Evolutionary conservation across 1,140 invertebrate species (phyloP).

Genomic region (Pogonomyrmex barbatus): DNA sequence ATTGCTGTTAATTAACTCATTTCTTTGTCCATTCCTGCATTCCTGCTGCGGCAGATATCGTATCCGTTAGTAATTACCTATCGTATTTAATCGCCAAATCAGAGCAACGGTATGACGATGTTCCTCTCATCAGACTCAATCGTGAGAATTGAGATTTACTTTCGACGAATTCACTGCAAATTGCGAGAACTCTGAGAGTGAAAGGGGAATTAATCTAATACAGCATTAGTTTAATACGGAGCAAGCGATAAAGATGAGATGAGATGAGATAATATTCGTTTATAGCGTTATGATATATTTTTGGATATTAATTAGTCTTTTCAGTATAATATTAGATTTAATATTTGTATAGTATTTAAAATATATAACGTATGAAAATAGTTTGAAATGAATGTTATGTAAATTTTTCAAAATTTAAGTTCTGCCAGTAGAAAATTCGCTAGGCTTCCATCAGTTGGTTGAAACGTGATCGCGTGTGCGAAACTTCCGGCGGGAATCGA

Average conservation of each 20-base stretch:
- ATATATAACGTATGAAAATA: not conserved
- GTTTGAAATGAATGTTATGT: not conserved
- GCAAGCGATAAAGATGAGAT: not conserved
- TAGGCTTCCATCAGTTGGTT: not conserved
- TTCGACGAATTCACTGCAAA: slow-evolving; percentile 27
- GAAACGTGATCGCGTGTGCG: slow-evolving; percentile 54
- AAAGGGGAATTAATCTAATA: not conserved
- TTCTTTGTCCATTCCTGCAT: slow-evolving; percentile 14
- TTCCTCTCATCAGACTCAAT: not conserved
- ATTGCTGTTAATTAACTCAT: slow-evolving; percentile 37
- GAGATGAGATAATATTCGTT: not conserved
- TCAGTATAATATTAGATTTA: not conserved
- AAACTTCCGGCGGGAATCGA: slow-evolving; percentile 50
- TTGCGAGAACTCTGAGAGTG: not conserved
- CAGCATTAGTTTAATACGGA: not conserved
- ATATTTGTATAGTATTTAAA: not conserved
- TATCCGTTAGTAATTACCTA: not conserved
- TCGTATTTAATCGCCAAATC: slow-evolving; percentile 40
- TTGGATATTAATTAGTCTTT: not conserved
- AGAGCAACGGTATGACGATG: not conserved
- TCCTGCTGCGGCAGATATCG: slow-evolving; percentile 1
- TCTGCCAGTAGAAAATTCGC: not conserved
- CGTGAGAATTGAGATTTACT: slow-evolving; percentile 11
- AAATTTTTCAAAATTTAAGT: slow-evolving; percentile 2
- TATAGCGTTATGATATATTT: not conserved